Percentiles rank a stretch among this genome's conserved stretches.
phyloP scores from a whole-genome alignment of 92 coral and sea anemone species.

The Actinostola sp. region DNA sequence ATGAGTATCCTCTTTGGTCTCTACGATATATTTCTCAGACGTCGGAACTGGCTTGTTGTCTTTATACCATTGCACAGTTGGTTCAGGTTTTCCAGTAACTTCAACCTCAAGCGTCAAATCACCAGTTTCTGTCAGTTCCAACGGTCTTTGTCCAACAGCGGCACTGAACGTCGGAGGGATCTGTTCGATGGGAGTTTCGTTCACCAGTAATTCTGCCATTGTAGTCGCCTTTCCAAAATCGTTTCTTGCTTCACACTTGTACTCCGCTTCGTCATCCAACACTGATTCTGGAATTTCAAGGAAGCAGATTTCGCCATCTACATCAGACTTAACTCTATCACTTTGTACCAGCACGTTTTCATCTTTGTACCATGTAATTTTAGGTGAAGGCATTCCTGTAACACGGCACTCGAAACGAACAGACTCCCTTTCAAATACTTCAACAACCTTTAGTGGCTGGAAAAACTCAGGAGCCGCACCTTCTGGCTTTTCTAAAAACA shows the following conservation, averaged over 20 bases:
- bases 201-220: constrained; percentile 53
- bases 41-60: constrained; percentile 49
- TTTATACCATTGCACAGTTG: constrained; percentile 69
- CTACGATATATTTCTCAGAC: constrained; percentile 34
- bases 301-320: constrained; percentile 77
- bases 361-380: constrained; percentile 85
- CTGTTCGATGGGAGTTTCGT: constrained; percentile 51
- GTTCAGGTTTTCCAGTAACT: constrained; percentile 69
- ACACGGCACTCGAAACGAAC: constrained; percentile 78
- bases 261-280: constrained; percentile 72
- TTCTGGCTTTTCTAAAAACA: constrained; percentile 41
- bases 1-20: constrained; percentile 38
- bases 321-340: constrained; percentile 56
- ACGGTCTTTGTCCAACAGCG: constrained; percentile 46
- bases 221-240: constrained; percentile 65
- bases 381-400: constrained; percentile 68
- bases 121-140: constrained; percentile 73
- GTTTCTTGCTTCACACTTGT: constrained; percentile 71
- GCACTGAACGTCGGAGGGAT: constrained; percentile 68
- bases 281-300: constrained; percentile 55
- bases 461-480: constrained; percentile 80
- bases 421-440: constrained; percentile 65
- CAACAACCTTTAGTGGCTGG: constrained; percentile 74
- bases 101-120: constrained; percentile 65
- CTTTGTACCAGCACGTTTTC: constrained; percentile 48